Evolutionary conservation across 2,888 invertebrate species (phyloP).

Genomic region (Galerucella calmariensis): DNA sequence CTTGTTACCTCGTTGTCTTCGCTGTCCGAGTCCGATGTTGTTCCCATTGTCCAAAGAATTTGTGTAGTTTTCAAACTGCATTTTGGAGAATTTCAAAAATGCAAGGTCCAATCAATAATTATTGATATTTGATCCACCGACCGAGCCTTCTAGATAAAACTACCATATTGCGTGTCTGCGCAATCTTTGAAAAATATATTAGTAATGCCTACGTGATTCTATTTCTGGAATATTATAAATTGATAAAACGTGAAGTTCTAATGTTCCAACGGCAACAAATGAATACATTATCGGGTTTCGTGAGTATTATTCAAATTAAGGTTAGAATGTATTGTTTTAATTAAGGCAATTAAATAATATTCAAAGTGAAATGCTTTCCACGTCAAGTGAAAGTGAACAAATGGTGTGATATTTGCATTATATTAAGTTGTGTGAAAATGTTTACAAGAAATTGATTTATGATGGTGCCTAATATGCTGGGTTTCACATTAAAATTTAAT

Average conservation of each 20-base stretch:
- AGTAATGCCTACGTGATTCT: neutral
- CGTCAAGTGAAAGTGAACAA: neutral
- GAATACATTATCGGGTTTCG: neutral
- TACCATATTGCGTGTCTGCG: neutral
- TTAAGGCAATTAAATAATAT: constrained; percentile 2
- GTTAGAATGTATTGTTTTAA: neutral
- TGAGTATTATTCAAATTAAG: neutral
- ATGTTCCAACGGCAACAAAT: neutral
- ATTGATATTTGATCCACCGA: no score
- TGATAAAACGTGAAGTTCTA: neutral
- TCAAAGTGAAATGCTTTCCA: constrained; percentile 7
- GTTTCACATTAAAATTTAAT: neutral
- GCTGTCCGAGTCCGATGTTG: no score
- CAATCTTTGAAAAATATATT: neutral
- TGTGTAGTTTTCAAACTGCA: no score
- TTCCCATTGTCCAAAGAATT: no score
- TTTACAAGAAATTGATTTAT: neutral
- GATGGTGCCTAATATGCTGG: neutral
- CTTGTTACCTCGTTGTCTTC: no score
- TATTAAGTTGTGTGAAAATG: neutral
- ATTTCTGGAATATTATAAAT: neutral
- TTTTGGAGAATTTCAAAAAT: no score
- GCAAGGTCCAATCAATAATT: no score
- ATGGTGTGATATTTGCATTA: neutral
- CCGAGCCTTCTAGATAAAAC: no score